These are phyloP conservation scores for Corvus hawaiiensis DNA, from an alignment of 2,113 vertebrate genomes.

Conservation along the genomic window DNA sequence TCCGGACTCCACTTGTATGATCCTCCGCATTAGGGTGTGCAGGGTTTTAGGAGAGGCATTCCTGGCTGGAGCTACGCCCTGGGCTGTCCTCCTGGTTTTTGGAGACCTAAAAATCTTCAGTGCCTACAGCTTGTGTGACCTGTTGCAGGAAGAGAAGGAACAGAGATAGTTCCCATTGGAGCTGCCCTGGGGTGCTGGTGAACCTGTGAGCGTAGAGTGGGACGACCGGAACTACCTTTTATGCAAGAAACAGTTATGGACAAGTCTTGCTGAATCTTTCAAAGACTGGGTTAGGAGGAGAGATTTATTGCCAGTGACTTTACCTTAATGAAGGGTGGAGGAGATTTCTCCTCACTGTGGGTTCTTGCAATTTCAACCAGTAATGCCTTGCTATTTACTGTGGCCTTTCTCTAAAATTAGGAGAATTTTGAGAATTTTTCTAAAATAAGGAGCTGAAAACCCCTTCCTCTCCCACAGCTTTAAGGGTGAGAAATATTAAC, in stretches of 20 bases:
- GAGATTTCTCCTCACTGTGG: not conserved
- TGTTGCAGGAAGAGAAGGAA: not conserved
- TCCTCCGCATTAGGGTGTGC: fast-evolving
- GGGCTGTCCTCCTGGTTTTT: not conserved
- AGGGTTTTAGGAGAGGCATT: not conserved
- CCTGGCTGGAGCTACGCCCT: not conserved
- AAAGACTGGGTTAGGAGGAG: not conserved
- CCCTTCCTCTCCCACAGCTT: not conserved
- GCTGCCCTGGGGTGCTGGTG: not conserved
- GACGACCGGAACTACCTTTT: not conserved
- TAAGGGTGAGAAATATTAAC: not conserved
- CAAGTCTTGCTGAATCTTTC: slow-evolving; percentile 6
- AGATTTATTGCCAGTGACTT: not conserved
- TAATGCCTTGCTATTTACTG: not conserved
- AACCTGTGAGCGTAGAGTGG: not conserved
- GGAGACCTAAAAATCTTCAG: not conserved
- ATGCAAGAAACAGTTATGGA: not conserved
- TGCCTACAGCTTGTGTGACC: not conserved
- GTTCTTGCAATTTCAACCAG: not conserved
- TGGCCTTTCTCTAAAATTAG: not conserved
- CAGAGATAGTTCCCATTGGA: fast-evolving
- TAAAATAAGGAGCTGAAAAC: not conserved
- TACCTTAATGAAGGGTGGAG: not conserved
- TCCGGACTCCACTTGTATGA: fast-evolving
- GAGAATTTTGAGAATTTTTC: not conserved